Evolutionary conservation across 2,888 invertebrate genomes (phyloP).

Genomic region (Pammene aurita): DNA sequence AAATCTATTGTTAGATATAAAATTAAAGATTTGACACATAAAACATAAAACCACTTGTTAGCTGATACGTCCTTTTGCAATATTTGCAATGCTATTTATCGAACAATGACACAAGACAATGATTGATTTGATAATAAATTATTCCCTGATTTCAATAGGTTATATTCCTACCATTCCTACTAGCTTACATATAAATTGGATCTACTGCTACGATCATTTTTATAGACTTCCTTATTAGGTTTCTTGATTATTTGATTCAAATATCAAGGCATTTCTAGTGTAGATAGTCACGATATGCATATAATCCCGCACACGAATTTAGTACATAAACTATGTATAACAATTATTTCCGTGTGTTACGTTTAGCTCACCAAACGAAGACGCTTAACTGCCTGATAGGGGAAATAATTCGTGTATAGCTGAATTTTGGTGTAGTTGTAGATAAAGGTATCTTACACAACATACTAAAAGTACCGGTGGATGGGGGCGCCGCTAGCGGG

Average conservation of each 20-base stretch:
- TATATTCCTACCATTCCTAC: not conserved
- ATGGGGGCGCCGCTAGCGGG: too few species aligned
- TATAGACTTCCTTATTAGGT: not conserved
- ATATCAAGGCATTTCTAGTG: not conserved
- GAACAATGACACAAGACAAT: slow-evolving; percentile 7
- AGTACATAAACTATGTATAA: too few species aligned
- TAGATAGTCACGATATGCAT: too few species aligned
- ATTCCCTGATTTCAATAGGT: slow-evolving; percentile 3
- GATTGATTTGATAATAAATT: not conserved
- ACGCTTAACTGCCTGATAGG: too few species aligned
- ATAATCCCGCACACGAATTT: too few species aligned
- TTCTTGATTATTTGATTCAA: not conserved
- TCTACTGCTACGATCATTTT: not conserved
- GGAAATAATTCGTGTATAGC: too few species aligned
- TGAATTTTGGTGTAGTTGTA: too few species aligned
- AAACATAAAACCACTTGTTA: not conserved
- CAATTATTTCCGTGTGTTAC: too few species aligned
- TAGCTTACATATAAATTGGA: not conserved
- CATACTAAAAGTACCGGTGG: too few species aligned
- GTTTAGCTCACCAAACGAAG: too few species aligned
- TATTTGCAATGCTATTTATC: slow-evolving; percentile 16
- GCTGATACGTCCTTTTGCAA: not conserved
- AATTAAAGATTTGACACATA: slow-evolving; percentile 2
- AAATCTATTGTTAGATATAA: not conserved
- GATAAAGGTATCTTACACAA: too few species aligned